Conservation (phyloP, 2,888 invertebrate genomes). For the Labia minor region DNA sequence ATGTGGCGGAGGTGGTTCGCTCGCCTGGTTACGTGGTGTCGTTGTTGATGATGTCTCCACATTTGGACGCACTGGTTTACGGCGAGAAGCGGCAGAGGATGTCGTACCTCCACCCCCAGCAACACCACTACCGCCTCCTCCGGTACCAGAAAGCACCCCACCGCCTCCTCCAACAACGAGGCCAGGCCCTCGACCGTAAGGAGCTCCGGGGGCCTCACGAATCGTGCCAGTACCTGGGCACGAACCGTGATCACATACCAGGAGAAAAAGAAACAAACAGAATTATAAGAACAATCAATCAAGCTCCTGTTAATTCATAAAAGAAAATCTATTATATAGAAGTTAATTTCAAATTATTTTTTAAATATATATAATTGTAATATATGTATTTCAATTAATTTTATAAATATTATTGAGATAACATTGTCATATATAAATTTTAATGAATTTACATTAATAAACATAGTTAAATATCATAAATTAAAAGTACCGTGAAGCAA, state of each 20-base stretch:
- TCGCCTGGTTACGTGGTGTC: slow-evolving; percentile 36
- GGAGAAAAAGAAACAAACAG: neutral
- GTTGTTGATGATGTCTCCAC: slow-evolving; percentile 33
- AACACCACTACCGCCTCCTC: slow-evolving; percentile 30
- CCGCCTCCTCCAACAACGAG: slow-evolving; percentile 21
- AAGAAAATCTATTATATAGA: too few relatives aligned
- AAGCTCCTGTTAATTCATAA: too few relatives aligned
- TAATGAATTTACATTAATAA: too few relatives aligned
- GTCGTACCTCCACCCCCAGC: slow-evolving; percentile 36
- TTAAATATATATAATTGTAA: too few relatives aligned
- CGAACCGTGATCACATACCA: neutral
- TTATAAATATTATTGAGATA: too few relatives aligned
- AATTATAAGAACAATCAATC: too few relatives aligned
- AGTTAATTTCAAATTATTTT: too few relatives aligned
- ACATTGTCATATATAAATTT: too few relatives aligned
- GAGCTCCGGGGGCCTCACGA: slow-evolving; percentile 27
- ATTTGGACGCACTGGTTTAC: slow-evolving; percentile 38
- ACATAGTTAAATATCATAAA: too few relatives aligned
- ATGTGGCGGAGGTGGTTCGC: slow-evolving; percentile 40
- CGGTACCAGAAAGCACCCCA: slow-evolving; percentile 14
- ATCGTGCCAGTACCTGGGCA: slow-evolving; percentile 29
- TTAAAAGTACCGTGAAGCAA: too few relatives aligned
- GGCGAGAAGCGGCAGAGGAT: slow-evolving; percentile 36
- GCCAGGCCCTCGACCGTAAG: slow-evolving; percentile 20
- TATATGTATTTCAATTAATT: too few relatives aligned